A percentile compares a stretch with the other conserved stretches of the same genome.
Evolutionary conservation across 2,797 vertebrate genomes (phyloP).

Genomic region (Clarias fuscus): DNA sequence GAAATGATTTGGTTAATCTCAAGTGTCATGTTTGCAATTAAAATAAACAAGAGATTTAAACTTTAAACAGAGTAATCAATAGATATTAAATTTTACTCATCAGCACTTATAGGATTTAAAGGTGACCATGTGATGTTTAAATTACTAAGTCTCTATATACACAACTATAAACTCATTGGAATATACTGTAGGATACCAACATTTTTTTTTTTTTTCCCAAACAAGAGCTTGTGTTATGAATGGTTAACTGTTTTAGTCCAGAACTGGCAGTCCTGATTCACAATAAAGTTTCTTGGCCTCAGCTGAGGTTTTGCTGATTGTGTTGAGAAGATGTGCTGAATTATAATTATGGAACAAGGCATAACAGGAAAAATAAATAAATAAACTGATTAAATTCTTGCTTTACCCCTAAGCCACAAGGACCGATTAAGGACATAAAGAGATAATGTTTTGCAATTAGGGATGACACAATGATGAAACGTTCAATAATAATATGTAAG

Average conservation of each 20-base stretch:
- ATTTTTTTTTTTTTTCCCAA: not conserved
- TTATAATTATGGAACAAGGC: conserved; percentile 43
- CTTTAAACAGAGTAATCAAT: not conserved
- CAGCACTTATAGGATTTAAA: not conserved
- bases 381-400: conserved; percentile 30
- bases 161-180: not conserved
- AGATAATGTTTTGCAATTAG: conserved; percentile 21
- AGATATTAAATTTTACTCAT: not conserved
- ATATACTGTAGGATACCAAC: too few species aligned
- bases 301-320: conserved; percentile 53
- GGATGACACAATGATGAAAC: conserved; percentile 26
- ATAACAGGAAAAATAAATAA: conserved; percentile 43
- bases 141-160: not conserved
- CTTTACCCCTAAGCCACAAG: conserved; percentile 3
- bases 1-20: not conserved
- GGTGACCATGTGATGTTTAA: not conserved
- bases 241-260: conserved; percentile 40
- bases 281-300: conserved; percentile 49
- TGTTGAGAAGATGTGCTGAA: conserved; percentile 39
- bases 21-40: not conserved
- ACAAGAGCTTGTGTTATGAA: not conserved
- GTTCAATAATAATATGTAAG: conserved; percentile 22
- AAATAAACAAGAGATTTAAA: not conserved
- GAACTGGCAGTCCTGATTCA: conserved; percentile 44
- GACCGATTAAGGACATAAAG: conserved; percentile 14